Conservation (phyloP, 2,797 vertebrate species). For the Gymnothorax reevesii region DNA sequence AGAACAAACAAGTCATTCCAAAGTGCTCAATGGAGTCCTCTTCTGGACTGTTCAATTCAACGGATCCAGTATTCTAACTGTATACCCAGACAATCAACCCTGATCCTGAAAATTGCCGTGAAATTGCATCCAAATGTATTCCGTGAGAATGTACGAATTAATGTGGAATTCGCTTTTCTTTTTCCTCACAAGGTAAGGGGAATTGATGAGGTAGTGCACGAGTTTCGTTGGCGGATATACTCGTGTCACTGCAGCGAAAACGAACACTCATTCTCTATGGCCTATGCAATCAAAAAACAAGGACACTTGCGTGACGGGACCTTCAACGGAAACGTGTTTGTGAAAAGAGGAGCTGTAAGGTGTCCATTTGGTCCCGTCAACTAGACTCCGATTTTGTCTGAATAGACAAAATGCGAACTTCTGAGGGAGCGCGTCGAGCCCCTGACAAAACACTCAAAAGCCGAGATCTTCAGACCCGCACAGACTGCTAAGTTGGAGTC, state of each 20-base stretch:
- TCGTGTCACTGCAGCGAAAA: not conserved
- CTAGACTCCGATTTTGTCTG: conserved; percentile 8
- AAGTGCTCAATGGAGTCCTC: not conserved
- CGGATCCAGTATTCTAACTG: not conserved
- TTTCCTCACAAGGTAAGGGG: conserved; percentile 14
- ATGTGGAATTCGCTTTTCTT: not conserved
- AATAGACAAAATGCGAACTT: not conserved
- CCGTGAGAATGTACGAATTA: conserved; percentile 1
- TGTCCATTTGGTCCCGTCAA: not conserved
- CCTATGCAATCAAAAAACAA: not conserved
- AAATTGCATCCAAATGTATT: not conserved
- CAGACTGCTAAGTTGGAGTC: conserved; percentile 20
- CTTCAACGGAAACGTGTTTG: not conserved
- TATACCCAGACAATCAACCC: not conserved
- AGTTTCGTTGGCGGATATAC: conserved; percentile 4
- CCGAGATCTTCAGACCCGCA: conserved; percentile 32
- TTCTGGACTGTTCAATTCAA: not conserved
- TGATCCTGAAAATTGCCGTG: not conserved
- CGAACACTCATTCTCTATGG: not conserved
- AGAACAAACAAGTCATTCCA: too few relatives aligned
- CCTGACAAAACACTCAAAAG: conserved; percentile 26
- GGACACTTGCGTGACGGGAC: not conserved
- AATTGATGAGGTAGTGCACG: not conserved
- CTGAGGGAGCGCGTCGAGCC: conserved; percentile 16
- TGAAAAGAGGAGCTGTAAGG: not conserved